Percentiles rank a stretch among this genome's conserved stretches.
Conservation (phyloP, 2,797 vertebrate genomes). For the Oreonectes daqikongensis region DNA sequence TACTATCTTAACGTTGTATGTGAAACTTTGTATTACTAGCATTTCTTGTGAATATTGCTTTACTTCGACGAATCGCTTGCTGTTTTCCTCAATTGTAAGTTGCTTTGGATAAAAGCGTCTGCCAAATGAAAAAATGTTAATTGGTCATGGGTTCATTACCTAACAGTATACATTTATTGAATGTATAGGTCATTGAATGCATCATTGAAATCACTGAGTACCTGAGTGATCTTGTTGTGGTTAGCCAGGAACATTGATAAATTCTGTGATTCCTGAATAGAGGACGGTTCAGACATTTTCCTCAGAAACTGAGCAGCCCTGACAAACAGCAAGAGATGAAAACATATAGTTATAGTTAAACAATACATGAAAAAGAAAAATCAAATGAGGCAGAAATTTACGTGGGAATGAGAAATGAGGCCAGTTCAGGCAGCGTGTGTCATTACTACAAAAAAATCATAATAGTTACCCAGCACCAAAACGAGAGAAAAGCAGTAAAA, state of each 20-base stretch:
- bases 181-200: background rate
- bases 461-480: background rate
- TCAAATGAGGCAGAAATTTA: background rate
- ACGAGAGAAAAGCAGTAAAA: background rate
- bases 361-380: background rate
- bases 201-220: background rate
- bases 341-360: background rate
- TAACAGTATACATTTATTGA: background rate
- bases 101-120: no score
- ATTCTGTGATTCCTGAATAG: conserved; percentile 98
- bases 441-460: background rate
- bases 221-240: conserved; percentile 99
- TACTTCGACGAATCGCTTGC: no score
- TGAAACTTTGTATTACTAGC: no score
- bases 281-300: conserved; percentile 97
- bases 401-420: background rate
- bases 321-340: conserved; percentile 15
- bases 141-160: no score
- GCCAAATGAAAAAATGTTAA: no score
- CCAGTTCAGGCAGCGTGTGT: background rate
- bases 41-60: no score
- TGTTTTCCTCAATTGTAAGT: no score
- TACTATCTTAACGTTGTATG: no score
- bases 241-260: conserved; percentile 98
- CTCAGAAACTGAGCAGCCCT: conserved; percentile 97